A percentile compares a stretch with the other conserved stretches of the same genome.
These are phyloP conservation scores for Semaprochilodus insignis DNA, from an alignment of 2,797 vertebrate genomes.

Conservation along the genomic window DNA sequence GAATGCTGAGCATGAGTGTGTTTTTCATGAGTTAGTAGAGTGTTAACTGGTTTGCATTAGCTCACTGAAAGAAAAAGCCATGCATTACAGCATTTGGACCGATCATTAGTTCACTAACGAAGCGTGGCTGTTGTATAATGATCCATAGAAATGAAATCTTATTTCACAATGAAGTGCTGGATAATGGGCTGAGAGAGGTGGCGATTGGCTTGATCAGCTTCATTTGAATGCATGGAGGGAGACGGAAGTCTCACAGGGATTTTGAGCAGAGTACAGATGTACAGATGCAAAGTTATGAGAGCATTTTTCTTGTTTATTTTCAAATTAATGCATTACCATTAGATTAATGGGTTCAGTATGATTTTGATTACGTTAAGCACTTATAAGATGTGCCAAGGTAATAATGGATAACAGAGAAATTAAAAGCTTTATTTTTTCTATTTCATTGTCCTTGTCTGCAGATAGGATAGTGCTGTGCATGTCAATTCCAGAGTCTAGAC, in stretches of 20 bases:
- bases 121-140: conserved; percentile 53
- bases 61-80: conserved; percentile 3
- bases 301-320: background rate
- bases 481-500: conserved; percentile 59
- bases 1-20: background rate
- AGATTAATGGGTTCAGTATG: background rate
- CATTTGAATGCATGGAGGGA: conserved; percentile 33
- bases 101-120: conserved; percentile 47
- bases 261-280: background rate
- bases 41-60: conserved; percentile 12
- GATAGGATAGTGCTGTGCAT: conserved; percentile 59
- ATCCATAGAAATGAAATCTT: conserved; percentile 50
- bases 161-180: conserved; percentile 47
- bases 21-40: background rate
- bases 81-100: conserved; percentile 32
- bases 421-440: background rate
- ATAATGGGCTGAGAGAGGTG: conserved; percentile 50
- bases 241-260: background rate
- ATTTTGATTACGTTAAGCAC: background rate
- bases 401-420: background rate
- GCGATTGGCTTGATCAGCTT: conserved; percentile 49
- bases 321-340: background rate
- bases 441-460: conserved; percentile 40
- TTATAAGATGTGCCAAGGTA: background rate
- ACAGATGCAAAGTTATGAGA: background rate